phyloP scores from a whole-genome alignment of 2,888 invertebrate genomes.

The Epinotia bilunana region DNA sequence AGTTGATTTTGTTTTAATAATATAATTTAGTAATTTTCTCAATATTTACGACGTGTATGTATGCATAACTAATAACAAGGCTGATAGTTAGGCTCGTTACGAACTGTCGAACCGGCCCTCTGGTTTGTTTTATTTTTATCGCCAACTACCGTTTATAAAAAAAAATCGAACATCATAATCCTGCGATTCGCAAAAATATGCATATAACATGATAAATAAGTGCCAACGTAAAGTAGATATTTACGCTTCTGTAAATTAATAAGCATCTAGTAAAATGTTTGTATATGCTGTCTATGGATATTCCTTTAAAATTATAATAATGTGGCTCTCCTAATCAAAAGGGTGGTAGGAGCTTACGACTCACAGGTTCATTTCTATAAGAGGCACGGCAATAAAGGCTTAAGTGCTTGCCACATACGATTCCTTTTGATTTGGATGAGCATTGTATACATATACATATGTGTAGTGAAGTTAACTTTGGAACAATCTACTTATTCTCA shows the following conservation, averaged over 20 bases:
- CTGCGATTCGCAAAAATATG: not conserved
- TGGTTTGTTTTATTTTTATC: not conserved
- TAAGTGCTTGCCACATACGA: too few relatives aligned
- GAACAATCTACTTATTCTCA: constrained; percentile 28
- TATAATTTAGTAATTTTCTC: not conserved
- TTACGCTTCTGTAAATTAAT: constrained; percentile 22
- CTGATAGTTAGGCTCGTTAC: constrained; percentile 21
- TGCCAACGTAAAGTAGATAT: constrained; percentile 27
- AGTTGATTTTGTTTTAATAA: not conserved
- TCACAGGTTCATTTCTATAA: too few relatives aligned
- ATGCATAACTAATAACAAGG: constrained; percentile 20
- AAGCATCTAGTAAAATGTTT: constrained; percentile 11
- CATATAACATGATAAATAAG: constrained; percentile 23
- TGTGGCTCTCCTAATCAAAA: not conserved
- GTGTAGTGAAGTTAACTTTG: constrained; percentile 9
- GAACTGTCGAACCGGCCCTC: not conserved
- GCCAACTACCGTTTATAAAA: not conserved
- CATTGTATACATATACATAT: not conserved
- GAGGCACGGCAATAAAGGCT: too few relatives aligned
- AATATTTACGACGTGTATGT: constrained; percentile 20
- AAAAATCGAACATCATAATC: not conserved
- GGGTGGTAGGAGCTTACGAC: too few relatives aligned
- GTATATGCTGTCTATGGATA: constrained; percentile 1
- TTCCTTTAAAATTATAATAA: constrained; percentile 5
- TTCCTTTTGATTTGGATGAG: too few relatives aligned